Percentiles rank a stretch among this genome's conserved stretches.
These are phyloP conservation scores for Dendrocopos noguchii DNA, from an alignment of 2,113 vertebrate species.

Conservation along the genomic window DNA sequence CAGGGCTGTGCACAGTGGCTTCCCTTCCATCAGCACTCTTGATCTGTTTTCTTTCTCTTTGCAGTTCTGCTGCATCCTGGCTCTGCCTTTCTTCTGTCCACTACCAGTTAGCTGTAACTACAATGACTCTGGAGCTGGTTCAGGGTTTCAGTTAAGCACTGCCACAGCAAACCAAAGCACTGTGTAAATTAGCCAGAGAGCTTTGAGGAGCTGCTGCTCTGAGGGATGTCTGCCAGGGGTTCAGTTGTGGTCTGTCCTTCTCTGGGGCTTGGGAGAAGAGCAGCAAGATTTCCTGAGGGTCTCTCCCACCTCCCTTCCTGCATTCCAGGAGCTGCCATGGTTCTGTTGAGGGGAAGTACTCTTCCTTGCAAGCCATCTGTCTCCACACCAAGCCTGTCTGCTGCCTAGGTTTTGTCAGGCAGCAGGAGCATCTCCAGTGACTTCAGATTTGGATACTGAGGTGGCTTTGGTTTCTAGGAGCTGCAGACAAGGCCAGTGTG, in stretches of 20 bases:
- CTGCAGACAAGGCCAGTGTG: background rate
- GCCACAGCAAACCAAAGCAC: background rate
- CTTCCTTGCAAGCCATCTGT: background rate
- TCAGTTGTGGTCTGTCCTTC: background rate
- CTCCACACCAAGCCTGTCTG: background rate
- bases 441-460: background rate
- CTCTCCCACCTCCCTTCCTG: background rate
- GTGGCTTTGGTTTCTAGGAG: background rate
- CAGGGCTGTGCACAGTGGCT: background rate
- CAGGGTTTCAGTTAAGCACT: background rate
- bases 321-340: rapidly evolving
- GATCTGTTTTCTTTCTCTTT: background rate
- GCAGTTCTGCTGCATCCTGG: background rate
- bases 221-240: background rate
- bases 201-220: background rate
- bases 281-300: background rate
- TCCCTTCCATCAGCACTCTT: background rate
- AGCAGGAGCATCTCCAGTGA: background rate
- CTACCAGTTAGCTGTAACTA: background rate
- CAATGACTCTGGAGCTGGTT: background rate
- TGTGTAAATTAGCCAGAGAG: background rate
- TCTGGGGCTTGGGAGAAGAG: background rate
- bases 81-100: background rate
- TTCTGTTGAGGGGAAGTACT: background rate
- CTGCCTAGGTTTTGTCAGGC: background rate